phyloP scores from a whole-genome alignment of 2,797 vertebrate genomes.

The Fistularia commersonii region DNA sequence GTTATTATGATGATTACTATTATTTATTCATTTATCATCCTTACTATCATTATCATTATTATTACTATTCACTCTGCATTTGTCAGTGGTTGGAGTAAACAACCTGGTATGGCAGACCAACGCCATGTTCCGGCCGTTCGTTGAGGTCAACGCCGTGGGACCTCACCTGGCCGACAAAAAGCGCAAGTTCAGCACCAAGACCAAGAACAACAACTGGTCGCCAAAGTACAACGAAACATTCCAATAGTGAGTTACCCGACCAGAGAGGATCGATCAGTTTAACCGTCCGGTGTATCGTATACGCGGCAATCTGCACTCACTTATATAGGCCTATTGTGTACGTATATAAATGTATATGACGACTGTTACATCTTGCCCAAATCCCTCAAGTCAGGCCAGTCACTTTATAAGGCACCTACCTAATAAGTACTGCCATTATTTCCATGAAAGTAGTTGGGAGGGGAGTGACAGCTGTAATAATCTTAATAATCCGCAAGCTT shows the following conservation, averaged over 20 bases:
- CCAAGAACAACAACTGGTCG: conserved; percentile 99
- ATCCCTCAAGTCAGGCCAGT: not conserved
- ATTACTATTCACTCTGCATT: conserved; percentile 11
- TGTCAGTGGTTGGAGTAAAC: conserved; percentile 87
- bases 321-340: too few relatives aligned
- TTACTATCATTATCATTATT: not conserved
- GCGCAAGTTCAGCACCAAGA: conserved; percentile 96
- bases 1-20: too few relatives aligned
- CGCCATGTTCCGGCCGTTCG: conserved; percentile 97
- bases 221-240: conserved; percentile 99
- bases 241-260: conserved; percentile 87
- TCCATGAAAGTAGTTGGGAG: conserved; percentile 7
- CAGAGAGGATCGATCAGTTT: not conserved
- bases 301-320: too few relatives aligned
- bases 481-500: not conserved
- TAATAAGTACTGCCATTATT: conserved; percentile 9
- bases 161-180: conserved; percentile 93
- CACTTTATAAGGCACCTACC: too few relatives aligned
- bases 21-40: not conserved
- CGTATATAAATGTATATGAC: too few relatives aligned
- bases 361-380: not conserved
- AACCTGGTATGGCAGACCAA: conserved; percentile 94
- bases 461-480: not conserved
- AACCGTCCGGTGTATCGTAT: not conserved
- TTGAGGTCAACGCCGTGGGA: conserved; percentile 91